These are phyloP conservation scores for Netelia virgata DNA, from an alignment of 2,888 invertebrate genomes.

Conservation along the genomic window DNA sequence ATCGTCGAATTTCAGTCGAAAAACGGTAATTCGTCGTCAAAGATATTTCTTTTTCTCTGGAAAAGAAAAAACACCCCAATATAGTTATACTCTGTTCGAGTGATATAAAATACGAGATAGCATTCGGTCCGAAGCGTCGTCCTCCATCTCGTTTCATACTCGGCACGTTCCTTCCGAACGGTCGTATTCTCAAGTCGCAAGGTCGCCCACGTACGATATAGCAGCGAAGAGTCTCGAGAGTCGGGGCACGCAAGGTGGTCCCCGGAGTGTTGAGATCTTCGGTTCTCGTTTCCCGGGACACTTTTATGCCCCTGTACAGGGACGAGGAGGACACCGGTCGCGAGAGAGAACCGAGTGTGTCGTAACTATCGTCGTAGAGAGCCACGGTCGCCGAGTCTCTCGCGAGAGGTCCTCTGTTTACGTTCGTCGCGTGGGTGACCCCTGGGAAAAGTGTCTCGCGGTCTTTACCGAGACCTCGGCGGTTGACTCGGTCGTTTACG, in stretches of 20 bases:
- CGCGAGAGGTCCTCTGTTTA: not conserved
- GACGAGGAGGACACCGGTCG: constrained; percentile 76
- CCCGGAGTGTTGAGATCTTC: constrained; percentile 79
- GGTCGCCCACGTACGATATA: constrained; percentile 78
- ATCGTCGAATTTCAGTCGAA: constrained; percentile 21
- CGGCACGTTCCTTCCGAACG: not conserved
- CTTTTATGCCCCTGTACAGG: constrained; percentile 83
- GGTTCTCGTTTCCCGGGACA: constrained; percentile 77
- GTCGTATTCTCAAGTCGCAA: constrained; percentile 70
- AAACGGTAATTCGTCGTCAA: constrained; percentile 38
- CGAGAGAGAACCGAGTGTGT: constrained; percentile 32
- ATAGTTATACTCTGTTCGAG: constrained; percentile 4
- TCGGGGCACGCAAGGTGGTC: constrained; percentile 80
- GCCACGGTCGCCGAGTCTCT: too few species aligned
- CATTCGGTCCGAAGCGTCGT: constrained; percentile 21
- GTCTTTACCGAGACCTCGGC: not conserved
- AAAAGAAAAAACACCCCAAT: not conserved
- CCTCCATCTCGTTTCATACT: constrained; percentile 31
- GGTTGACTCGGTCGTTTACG: constrained; percentile 14
- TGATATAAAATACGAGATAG: constrained; percentile 15
- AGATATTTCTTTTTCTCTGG: constrained; percentile 19
- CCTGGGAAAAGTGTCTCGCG: constrained; percentile 74
- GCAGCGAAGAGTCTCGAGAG: not conserved
- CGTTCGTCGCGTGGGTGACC: constrained; percentile 78
- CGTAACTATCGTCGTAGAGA: constrained; percentile 51